Evolutionary conservation across 2,797 vertebrate genomes (phyloP), one percentile per base, ranked within the genome.

Genomic region (Pseudomugil tenellus): DNA sequence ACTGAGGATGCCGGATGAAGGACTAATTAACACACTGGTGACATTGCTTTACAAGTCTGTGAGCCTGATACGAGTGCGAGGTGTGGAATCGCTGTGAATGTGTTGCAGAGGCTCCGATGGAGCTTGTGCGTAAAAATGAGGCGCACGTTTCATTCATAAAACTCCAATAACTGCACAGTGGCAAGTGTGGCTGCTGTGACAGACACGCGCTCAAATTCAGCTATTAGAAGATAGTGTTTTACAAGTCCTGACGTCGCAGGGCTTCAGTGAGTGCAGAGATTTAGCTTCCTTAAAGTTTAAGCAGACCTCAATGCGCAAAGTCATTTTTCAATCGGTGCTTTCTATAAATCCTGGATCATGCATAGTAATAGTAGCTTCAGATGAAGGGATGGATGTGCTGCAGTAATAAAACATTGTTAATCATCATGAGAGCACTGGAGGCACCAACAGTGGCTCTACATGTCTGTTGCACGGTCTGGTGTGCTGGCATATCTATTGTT

Each of bases 61-160:
- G 13, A 21, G 32, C n/a, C 26, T 48, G 28, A 26, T 10, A 31
- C 6, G 3, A 39, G 31, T 1, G 11, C 2, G 57, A 16, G 23
- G 39, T 41, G 8, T 48, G 3, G 17, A 41, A 12, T 4, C 1
- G 21, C 3, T n/a, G 25, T 31, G 65, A 63, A 19, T 25, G 63
- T 49, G 52, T 19, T 62, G 63, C 48, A 66, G 67, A 39, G 46
- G 74, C 74, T 58, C 58, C 16, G 32, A 32, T 4, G 4, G 59
- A 66, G 58, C 39, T 68, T n/a, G 84, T 77, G 91, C 88, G 90
- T 88, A 90, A 91, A 88, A 80, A 63, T 54, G 74, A 77, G 74
- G 84, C 57, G 70, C 67, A 11, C 25, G 84, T 79, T 81, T 84
- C 88, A 89, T 88, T 91, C 86, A 91, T 87, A 79, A 86, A 90